phyloP scores from a whole-genome alignment of 1,140 invertebrate genomes.

The Ips typographus region DNA sequence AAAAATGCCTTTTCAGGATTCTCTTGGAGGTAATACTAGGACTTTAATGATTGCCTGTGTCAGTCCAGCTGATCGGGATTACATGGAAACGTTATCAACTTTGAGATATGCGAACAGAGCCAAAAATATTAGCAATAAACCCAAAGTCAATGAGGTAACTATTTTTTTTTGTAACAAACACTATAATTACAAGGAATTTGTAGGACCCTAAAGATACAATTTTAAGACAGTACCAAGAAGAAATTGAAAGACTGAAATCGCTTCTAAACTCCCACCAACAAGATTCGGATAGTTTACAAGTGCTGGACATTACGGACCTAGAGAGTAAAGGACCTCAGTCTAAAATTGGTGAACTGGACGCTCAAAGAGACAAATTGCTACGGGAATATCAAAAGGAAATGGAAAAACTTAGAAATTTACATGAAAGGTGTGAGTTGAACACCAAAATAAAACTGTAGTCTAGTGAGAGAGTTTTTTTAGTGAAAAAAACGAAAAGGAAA shows the following conservation, averaged over 20 bases:
- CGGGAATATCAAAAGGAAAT: constrained; percentile 55
- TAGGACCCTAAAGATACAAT: constrained; percentile 87
- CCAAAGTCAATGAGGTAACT: constrained; percentile 80
- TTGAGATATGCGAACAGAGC: constrained; percentile 87
- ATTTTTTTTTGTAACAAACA: not conserved
- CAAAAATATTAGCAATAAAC: constrained; percentile 93
- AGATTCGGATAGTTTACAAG: constrained; percentile 34
- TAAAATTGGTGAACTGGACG: constrained; percentile 45
- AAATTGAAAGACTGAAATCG: constrained; percentile 74
- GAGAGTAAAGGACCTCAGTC: constrained; percentile 23
- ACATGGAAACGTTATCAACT: constrained; percentile 88
- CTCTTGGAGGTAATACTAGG: constrained; percentile 92
- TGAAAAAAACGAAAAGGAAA: constrained; percentile 55
- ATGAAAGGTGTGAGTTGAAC: constrained; percentile 40
- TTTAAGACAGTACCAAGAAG: constrained; percentile 84
- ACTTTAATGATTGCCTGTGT: constrained; percentile 94
- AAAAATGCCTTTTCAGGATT: constrained; percentile 62
- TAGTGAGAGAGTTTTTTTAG: constrained; percentile 5
- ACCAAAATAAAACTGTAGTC: not conserved
- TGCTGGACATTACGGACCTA: constrained; percentile 41
- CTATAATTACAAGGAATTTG: constrained; percentile 13
- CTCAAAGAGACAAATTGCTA: constrained; percentile 47
- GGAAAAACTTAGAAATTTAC: constrained; percentile 53
- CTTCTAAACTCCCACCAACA: constrained; percentile 58
- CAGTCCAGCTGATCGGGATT: constrained; percentile 86